Conservation (phyloP, 2,888 invertebrate genomes). For the Amiota mariae region DNA sequence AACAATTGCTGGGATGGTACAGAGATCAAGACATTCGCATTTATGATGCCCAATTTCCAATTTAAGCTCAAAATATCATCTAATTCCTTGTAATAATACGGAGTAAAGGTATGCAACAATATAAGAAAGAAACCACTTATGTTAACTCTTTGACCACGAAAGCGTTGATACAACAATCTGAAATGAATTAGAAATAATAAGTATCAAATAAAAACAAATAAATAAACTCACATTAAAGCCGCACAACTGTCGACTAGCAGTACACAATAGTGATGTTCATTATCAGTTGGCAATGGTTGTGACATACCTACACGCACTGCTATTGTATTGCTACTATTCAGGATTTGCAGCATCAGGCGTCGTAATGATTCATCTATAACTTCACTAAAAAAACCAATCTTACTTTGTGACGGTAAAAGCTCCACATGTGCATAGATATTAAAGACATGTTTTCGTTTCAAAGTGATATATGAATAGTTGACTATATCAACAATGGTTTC, state of each 20-base stretch:
- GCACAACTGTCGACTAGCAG: conserved; percentile 51
- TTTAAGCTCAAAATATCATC: conserved; percentile 42
- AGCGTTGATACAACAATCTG: conserved; percentile 43
- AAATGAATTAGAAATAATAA: neutral
- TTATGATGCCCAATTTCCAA: conserved; percentile 44
- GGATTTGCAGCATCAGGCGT: neutral
- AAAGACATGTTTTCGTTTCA: conserved; percentile 28
- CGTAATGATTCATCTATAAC: conserved; percentile 43
- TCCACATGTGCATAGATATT: conserved; percentile 41
- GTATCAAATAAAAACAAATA: neutral
- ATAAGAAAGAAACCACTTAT: conserved; percentile 49
- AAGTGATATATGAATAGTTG: conserved; percentile 33
- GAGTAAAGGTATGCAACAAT: conserved; percentile 45
- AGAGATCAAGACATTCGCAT: conserved; percentile 52
- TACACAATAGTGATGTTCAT: conserved; percentile 49
- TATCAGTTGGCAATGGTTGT: conserved; percentile 37
- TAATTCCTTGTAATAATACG: conserved; percentile 49
- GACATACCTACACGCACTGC: conserved; percentile 43
- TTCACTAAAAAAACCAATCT: conserved; percentile 42
- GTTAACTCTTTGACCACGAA: conserved; percentile 42
- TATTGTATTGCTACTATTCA: conserved; percentile 32
- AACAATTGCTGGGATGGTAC: conserved; percentile 44
- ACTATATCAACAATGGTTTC: conserved; percentile 45
- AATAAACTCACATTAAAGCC: conserved; percentile 39
- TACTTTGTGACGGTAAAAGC: conserved; percentile 23